A percentile compares a stretch with the other conserved stretches of the same genome.
These are phyloP conservation scores for Xiphophorus maculatus DNA, from an alignment of 2,113 vertebrate genomes.

Conservation along the genomic window DNA sequence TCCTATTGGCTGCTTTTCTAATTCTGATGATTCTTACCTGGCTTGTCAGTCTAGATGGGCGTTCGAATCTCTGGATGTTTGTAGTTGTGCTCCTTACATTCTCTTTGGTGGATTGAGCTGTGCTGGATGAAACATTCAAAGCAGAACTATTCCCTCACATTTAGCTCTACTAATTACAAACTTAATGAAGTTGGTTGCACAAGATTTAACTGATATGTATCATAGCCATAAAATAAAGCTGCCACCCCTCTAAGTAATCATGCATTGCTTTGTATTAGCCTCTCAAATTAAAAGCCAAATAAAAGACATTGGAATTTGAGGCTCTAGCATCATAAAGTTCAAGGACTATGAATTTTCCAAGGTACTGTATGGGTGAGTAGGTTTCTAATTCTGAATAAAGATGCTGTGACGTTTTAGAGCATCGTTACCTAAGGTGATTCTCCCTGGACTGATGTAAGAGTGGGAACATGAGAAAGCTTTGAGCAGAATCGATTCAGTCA, in stretches of 20 bases:
- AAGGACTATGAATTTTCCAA: background rate
- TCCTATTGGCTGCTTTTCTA: background rate
- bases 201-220: background rate
- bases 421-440: slow-evolving; percentile 28
- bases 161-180: background rate
- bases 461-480: slow-evolving; percentile 75
- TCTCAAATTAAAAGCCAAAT: background rate
- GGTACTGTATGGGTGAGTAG: too few species aligned
- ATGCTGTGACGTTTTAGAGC: background rate
- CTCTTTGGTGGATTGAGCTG: background rate
- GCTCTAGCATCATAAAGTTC: background rate
- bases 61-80: background rate
- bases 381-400: background rate
- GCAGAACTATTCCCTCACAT: background rate
- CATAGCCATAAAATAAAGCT: background rate
- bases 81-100: background rate
- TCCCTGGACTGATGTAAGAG: slow-evolving; percentile 45
- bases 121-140: background rate
- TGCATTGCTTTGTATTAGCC: background rate
- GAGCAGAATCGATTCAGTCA: slow-evolving; percentile 73
- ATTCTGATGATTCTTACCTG: background rate
- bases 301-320: background rate
- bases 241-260: background rate
- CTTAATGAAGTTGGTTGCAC: background rate
- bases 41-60: background rate